These are phyloP conservation scores for Propithecus coquereli DNA, from an alignment of 2,113 vertebrate species.

Conservation along the genomic window DNA sequence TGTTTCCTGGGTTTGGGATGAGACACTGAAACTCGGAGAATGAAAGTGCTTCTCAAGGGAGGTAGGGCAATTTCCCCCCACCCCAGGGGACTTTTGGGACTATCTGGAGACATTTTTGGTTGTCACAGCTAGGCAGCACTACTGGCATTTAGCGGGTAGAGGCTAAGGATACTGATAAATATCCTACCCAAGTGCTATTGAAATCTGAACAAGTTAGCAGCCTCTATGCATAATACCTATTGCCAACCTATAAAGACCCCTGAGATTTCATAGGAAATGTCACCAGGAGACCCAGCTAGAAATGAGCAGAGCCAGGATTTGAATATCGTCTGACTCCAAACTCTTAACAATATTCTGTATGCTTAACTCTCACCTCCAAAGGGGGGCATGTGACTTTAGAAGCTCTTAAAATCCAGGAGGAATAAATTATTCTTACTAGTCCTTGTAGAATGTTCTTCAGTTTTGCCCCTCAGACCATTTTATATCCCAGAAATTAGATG, in stretches of 20 bases:
- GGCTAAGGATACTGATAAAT: not conserved
- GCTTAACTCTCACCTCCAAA: not conserved
- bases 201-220: not conserved
- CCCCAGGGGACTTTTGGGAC: not conserved
- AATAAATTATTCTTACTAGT: not conserved
- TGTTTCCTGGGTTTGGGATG: not conserved
- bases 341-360: not conserved
- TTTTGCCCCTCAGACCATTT: constrained; percentile 27
- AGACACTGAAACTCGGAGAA: not conserved
- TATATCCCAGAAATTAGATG: constrained; percentile 20
- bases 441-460: not conserved
- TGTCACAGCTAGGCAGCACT: not conserved
- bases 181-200: not conserved
- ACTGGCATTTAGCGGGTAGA: not conserved
- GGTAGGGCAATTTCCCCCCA: not conserved
- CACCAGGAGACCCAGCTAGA: not conserved
- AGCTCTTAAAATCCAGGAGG: not conserved
- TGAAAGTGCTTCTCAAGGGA: not conserved
- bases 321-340: not conserved
- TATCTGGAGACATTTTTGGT: constrained; percentile 2
- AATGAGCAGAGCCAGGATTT: not conserved
- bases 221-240: not conserved
- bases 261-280: not conserved
- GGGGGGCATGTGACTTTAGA: not conserved
- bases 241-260: not conserved